These are phyloP conservation scores for Linepithema humile DNA, from an alignment of 1,140 invertebrate genomes.

Conservation along the genomic window DNA sequence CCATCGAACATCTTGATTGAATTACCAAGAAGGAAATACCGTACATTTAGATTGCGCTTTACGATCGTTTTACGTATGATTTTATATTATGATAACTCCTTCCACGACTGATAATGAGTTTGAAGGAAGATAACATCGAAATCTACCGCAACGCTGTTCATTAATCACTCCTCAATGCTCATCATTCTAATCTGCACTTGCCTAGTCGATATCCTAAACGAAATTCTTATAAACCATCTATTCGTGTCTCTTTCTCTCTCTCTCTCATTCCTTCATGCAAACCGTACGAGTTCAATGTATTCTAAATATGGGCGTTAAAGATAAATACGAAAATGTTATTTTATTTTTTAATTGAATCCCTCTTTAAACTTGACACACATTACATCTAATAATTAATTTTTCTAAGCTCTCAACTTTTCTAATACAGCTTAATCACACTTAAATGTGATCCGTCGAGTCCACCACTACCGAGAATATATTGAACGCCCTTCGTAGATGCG, in stretches of 20 bases:
- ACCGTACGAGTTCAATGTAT: too few relatives aligned
- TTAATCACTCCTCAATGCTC: background rate
- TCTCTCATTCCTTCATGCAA: too few relatives aligned
- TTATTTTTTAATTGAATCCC: too few relatives aligned
- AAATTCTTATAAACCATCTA: background rate
- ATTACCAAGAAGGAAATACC: background rate
- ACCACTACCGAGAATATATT: too few relatives aligned
- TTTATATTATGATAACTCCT: background rate
- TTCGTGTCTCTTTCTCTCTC: background rate
- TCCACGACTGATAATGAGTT: background rate
- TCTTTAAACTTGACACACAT: too few relatives aligned
- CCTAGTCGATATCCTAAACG: background rate
- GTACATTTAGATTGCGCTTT: background rate
- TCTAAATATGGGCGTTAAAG: too few relatives aligned
- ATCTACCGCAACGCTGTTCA: background rate
- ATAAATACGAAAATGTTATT: too few relatives aligned
- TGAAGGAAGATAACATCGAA: background rate
- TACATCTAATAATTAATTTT: too few relatives aligned
- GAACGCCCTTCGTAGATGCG: background rate
- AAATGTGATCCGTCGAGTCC: too few relatives aligned
- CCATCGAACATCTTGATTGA: conserved; percentile 10
- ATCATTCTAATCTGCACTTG: background rate
- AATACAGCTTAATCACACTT: too few relatives aligned
- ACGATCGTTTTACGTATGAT: background rate
- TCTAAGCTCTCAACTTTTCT: too few relatives aligned